phyloP scores from a whole-genome alignment of 1,140 invertebrate genomes.

The Patella vulgata region DNA sequence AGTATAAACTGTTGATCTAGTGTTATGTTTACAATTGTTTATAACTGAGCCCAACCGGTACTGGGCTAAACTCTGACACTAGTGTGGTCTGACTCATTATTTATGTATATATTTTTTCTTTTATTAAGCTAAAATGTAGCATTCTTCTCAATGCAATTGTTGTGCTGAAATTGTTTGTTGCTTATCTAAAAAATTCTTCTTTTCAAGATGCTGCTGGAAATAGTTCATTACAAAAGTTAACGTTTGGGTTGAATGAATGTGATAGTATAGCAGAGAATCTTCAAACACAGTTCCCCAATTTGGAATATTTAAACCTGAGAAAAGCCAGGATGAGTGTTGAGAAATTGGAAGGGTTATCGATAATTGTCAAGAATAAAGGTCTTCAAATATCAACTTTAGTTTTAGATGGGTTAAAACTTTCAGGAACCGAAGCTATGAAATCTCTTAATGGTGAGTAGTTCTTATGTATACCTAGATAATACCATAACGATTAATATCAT shows the following conservation, averaged over 20 bases:
- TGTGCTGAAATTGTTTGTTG: too few species aligned
- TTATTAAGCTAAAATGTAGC: background rate
- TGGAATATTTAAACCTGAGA: constrained; percentile 51
- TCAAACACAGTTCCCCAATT: constrained; percentile 18
- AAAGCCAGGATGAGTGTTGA: constrained; percentile 31
- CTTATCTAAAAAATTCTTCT: background rate
- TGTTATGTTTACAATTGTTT: too few species aligned
- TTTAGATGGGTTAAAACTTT: constrained; percentile 53
- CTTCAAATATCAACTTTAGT: constrained; percentile 40
- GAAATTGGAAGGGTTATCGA: constrained; percentile 3
- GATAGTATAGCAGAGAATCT: constrained; percentile 35
- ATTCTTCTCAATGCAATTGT: background rate
- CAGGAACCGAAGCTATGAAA: constrained; percentile 40
- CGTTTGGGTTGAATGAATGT: constrained; percentile 38
- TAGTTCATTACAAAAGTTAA: constrained; percentile 35
- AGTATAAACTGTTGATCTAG: too few species aligned
- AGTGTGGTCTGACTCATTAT: too few species aligned
- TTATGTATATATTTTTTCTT: too few species aligned
- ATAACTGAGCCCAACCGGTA: too few species aligned
- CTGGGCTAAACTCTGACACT: too few species aligned
- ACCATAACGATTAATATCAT: too few species aligned
- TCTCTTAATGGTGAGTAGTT: constrained; percentile 38
- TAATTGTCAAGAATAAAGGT: constrained; percentile 11
- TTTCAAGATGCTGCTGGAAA: constrained; percentile 24
- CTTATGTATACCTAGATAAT: background rate